Evolutionary conservation across 2,797 vertebrate species (phyloP), one percentile per base, ranked within the genome.

Genomic region (Sebastes iracundus): DNA sequence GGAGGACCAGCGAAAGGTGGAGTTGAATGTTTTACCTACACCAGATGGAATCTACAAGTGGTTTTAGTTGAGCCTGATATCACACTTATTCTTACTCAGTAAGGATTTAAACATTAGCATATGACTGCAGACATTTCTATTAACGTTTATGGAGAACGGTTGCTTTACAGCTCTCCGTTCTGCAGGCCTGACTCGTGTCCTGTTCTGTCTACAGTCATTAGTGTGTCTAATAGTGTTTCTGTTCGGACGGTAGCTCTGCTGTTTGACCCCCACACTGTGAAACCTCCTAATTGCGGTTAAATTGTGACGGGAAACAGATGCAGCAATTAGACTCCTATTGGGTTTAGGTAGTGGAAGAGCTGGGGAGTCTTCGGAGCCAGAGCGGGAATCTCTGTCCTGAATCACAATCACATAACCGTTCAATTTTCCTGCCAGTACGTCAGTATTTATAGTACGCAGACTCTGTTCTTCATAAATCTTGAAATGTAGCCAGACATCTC

Each of bases 261-360:
- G 79, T 82, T 82, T 86, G 65, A 84, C 79, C 77, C 73, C 60
- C 80, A 42, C n/a, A 1, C 79, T 82, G 72, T 60, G 72, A 88
- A 88, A 86, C 71, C 79, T 72, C 80, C 80, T 87, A 86, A 90
- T 89, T 92, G 83, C 20, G 6, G 64, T 84, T 85, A 56, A 72
- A 82, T 64, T 80, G 62, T 87, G 83, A 85, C 80, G 35, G 23
- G 75, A 91, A 92, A 84, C 91, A 92, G 79, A 92, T 87, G 84
- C 82, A 73, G 61, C 32, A 73, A 87, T 91, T 88, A 84, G 49
- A 74, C 79, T 87, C 63, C 72, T 46, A 58, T 82, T 80, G 61
- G 81, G 77, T 86, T 77, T 79, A 79, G 42, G 60, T 80, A 72
- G 64, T 70, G 23, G 66, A 86, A 75, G 79, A 74, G 52, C 52